phyloP scores from a whole-genome alignment of 2,113 vertebrate genomes.

The Theropithecus gelada region DNA sequence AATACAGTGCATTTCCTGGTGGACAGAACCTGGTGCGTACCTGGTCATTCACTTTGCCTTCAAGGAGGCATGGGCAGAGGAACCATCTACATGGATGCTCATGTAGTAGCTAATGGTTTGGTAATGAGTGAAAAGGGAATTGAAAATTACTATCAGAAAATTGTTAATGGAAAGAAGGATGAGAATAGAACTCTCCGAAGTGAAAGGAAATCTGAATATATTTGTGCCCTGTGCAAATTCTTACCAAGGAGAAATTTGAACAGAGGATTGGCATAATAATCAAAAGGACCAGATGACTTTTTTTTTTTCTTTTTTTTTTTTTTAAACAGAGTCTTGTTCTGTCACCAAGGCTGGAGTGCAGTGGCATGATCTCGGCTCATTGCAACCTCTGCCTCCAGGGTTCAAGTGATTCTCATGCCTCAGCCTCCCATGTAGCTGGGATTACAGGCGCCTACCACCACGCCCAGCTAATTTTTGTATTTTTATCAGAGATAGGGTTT shows the following conservation, averaged over 20 bases:
- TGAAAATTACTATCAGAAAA: neutral
- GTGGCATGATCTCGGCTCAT: neutral
- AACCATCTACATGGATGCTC: accelerated
- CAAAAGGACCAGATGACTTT: neutral
- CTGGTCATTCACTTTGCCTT: neutral
- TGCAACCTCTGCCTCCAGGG: neutral
- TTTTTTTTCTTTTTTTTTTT: neutral
- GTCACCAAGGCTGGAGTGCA: neutral
- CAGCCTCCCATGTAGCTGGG: neutral
- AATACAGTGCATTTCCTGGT: neutral
- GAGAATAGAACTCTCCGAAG: neutral
- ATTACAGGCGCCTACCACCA: neutral
- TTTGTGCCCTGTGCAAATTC: neutral
- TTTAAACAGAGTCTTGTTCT: neutral
- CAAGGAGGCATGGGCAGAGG: neutral
- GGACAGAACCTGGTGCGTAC: neutral
- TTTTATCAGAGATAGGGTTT: neutral
- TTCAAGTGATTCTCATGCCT: neutral
- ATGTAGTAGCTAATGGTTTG: neutral
- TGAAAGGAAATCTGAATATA: neutral
- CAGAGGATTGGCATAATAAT: neutral
- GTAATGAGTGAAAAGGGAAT: neutral
- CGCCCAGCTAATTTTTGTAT: neutral
- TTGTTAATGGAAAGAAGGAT: neutral
- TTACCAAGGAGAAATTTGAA: neutral